A percentile compares a stretch with the other conserved stretches of the same genome.
Evolutionary conservation across 2,888 invertebrate species (phyloP).

Genomic region (Isoperla grammatica): DNA sequence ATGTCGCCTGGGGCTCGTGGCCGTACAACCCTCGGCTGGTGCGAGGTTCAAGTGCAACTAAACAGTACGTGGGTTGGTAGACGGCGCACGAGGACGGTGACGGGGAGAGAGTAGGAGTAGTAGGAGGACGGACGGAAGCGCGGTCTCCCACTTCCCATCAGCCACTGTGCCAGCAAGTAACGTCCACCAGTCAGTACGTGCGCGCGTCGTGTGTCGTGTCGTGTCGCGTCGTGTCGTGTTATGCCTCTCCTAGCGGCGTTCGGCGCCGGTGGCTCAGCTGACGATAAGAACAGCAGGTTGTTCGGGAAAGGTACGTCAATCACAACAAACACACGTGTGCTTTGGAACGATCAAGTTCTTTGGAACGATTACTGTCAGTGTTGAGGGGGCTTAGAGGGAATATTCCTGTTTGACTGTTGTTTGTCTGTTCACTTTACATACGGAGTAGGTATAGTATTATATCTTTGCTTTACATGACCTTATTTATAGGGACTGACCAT

Average conservation of each 20-base stretch:
- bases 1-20: not conserved
- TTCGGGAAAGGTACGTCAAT: constrained; percentile 12
- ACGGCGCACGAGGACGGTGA: not conserved
- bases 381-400: too few species aligned
- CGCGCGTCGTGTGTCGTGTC: not conserved
- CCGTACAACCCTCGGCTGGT: not conserved
- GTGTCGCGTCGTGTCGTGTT: not conserved
- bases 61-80: not conserved
- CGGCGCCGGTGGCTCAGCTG: too few species aligned
- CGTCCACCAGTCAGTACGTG: not conserved
- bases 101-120: not conserved
- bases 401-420: too few species aligned
- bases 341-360: too few species aligned
- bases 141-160: constrained; percentile 15
- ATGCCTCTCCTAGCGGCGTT: not conserved
- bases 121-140: not conserved
- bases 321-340: too few species aligned
- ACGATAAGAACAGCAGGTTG: not conserved
- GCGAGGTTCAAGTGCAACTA: not conserved
- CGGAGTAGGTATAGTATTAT: too few species aligned
- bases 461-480: too few species aligned
- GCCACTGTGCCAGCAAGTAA: not conserved
- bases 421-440: too few species aligned
- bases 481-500: too few species aligned
- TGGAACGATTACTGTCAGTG: too few species aligned